These are phyloP conservation scores for Acanthosepion esculentum DNA, from an alignment of 2,888 invertebrate species.

Conservation along the genomic window DNA sequence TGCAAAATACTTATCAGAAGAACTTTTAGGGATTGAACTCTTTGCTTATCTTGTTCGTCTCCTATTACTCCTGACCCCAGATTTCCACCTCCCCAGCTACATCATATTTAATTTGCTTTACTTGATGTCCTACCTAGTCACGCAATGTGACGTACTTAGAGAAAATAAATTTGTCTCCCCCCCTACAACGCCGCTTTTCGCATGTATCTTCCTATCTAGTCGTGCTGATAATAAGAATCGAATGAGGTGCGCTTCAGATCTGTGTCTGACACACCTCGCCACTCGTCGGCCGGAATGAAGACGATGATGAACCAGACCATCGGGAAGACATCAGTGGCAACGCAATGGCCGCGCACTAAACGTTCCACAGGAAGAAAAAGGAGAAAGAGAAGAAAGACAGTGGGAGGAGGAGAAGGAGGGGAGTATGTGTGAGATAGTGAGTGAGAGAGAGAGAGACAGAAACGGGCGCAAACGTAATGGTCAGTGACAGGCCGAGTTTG, in stretches of 20 bases:
- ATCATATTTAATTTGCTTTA: neutral
- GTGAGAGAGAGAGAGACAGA: neutral
- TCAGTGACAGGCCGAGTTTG: conserved; percentile 33
- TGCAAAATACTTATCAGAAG: neutral
- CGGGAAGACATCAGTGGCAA: neutral
- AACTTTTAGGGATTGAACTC: neutral
- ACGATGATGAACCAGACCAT: neutral
- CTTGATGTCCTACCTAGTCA: conserved; percentile 1
- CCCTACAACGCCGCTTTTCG: neutral
- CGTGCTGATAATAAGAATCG: neutral
- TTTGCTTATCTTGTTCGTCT: neutral
- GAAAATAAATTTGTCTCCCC: neutral
- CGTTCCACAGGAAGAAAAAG: neutral
- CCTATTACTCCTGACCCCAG: neutral
- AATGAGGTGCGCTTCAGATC: neutral
- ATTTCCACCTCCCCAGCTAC: neutral
- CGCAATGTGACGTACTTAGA: neutral
- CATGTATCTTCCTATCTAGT: neutral
- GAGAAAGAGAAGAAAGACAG: neutral
- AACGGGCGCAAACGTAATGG: neutral
- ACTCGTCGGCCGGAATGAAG: neutral
- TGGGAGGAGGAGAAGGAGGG: neutral
- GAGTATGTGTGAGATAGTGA: neutral
- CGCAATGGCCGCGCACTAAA: neutral
- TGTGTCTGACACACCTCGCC: neutral